Percentiles rank a stretch among this genome's conserved stretches.
Evolutionary conservation across 2,797 vertebrate species (phyloP).

Genomic region (Pagetopsis macropterus): DNA sequence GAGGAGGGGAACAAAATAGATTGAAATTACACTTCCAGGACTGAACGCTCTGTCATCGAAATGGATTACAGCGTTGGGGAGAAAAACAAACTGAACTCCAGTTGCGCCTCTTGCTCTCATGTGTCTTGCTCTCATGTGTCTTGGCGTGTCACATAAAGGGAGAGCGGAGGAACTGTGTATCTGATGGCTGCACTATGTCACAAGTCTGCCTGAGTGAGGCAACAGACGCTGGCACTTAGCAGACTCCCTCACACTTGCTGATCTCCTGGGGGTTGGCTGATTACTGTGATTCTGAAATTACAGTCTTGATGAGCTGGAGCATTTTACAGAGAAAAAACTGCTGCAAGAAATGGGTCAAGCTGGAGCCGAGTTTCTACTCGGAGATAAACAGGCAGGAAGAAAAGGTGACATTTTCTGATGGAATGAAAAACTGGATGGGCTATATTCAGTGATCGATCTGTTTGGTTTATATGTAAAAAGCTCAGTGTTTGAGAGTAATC

Average conservation of each 20-base stretch:
- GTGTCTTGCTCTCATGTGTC: slow-evolving; percentile 61
- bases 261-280: slow-evolving; percentile 84
- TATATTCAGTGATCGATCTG: slow-evolving; percentile 32
- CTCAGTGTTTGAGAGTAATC: neutral
- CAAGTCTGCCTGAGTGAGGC: slow-evolving; percentile 69
- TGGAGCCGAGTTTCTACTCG: slow-evolving; percentile 49
- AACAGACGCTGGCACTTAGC: slow-evolving; percentile 77
- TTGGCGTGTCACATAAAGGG: slow-evolving; percentile 61
- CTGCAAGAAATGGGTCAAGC: slow-evolving; percentile 77
- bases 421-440: slow-evolving; percentile 26
- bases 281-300: slow-evolving; percentile 87
- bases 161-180: slow-evolving; percentile 43
- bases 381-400: slow-evolving; percentile 29
- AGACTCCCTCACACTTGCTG: slow-evolving; percentile 75
- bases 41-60: slow-evolving; percentile 60
- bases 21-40: slow-evolving; percentile 62
- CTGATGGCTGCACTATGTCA: slow-evolving; percentile 71
- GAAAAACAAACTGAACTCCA: slow-evolving; percentile 71
- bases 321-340: slow-evolving; percentile 68
- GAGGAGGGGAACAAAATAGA: slow-evolving; percentile 25
- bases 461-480: slow-evolving; percentile 1
- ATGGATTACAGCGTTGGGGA: slow-evolving; percentile 68
- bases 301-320: slow-evolving; percentile 82
- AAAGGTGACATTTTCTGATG: slow-evolving; percentile 36
- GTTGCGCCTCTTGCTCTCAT: slow-evolving; percentile 52